Conservation (phyloP, 2,797 vertebrate species). For the Propithecus perrieri region DNA sequence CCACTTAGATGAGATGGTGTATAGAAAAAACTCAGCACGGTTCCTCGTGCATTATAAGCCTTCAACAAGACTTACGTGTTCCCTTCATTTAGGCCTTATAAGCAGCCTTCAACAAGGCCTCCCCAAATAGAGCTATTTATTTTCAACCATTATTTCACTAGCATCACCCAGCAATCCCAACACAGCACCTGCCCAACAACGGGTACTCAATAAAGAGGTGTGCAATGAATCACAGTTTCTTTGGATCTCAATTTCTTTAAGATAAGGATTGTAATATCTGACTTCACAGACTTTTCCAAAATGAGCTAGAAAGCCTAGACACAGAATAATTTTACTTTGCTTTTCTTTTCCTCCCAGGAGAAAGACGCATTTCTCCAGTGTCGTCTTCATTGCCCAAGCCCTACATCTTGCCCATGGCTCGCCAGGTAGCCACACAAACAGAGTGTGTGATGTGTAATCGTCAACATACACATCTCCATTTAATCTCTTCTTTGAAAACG, state of each 20-base stretch:
- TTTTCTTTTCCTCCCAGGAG: neutral
- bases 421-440: neutral
- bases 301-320: neutral
- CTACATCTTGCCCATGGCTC: neutral
- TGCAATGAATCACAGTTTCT: neutral
- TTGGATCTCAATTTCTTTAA: neutral
- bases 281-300: neutral
- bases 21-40: neutral
- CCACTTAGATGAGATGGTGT: neutral
- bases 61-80: neutral
- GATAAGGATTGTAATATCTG: neutral
- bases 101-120: neutral
- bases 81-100: neutral
- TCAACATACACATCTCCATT: neutral
- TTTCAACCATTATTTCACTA: neutral
- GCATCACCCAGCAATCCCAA: neutral
- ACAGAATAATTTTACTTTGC: neutral
- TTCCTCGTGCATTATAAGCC: rapidly evolving
- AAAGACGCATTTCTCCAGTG: neutral
- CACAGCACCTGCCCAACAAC: too few species aligned
- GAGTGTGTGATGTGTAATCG: rapidly evolving
- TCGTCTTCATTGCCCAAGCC: neutral
- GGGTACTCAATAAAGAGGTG: neutral
- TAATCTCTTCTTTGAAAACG: slow-evolving; percentile 48
- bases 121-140: neutral